These are phyloP conservation scores for Phasianus colchicus DNA, from an alignment of 2,113 vertebrate species.

Conservation along the genomic window DNA sequence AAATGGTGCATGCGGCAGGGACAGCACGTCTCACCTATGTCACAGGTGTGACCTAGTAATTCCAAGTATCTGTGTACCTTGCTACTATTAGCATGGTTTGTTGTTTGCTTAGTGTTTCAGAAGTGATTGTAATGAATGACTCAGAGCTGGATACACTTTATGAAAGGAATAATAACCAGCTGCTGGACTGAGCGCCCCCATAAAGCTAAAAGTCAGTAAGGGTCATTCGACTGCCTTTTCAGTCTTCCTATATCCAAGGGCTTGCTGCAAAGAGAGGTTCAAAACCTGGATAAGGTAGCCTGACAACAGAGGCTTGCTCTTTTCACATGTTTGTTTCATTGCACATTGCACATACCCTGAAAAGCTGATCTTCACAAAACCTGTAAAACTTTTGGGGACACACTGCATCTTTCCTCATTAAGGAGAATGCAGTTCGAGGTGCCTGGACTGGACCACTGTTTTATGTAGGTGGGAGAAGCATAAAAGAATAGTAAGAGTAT, in stretches of 20 bases:
- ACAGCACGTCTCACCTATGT: accelerated
- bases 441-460: not conserved
- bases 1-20: not conserved
- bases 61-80: not conserved
- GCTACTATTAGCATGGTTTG: accelerated
- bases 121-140: accelerated
- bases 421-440: not conserved
- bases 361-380: not conserved
- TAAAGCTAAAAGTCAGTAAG: not conserved
- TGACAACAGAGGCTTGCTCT: not conserved
- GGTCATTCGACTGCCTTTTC: not conserved
- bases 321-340: accelerated
- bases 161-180: not conserved
- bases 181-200: not conserved
- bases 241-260: accelerated
- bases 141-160: not conserved
- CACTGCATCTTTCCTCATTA: not conserved
- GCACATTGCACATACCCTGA: accelerated
- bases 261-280: not conserved
- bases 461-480: not conserved
- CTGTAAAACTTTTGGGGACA: not conserved
- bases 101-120: not conserved
- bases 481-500: not conserved
- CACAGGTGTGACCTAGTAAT: not conserved
- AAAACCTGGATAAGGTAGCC: not conserved